Evolutionary conservation across 2,113 vertebrate genomes (phyloP).

Genomic region (Carollia perspicillata): DNA sequence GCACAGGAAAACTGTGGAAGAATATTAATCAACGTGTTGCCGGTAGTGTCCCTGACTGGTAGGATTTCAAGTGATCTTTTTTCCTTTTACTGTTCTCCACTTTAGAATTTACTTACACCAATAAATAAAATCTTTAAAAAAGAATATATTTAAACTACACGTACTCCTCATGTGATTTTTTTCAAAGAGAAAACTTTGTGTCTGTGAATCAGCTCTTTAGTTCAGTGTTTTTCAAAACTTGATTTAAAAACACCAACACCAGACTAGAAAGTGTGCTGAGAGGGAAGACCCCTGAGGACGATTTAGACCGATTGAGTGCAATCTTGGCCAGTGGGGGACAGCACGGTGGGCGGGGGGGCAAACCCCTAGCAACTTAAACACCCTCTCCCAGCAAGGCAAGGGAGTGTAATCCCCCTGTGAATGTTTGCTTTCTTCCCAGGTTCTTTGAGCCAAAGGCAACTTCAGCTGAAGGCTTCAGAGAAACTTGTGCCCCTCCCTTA

Average conservation of each 20-base stretch:
- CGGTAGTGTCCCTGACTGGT: not conserved
- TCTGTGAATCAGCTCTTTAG: not conserved
- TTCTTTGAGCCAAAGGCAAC: not conserved
- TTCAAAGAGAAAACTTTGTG: not conserved
- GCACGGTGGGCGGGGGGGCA: rapidly evolving
- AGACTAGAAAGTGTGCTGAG: not conserved
- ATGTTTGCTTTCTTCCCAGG: too few relatives aligned
- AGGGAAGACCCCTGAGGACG: not conserved
- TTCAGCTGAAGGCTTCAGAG: not conserved
- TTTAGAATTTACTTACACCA: not conserved
- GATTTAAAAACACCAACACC: not conserved
- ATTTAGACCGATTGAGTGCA: not conserved
- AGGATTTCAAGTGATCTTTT: not conserved
- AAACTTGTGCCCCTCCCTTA: too few relatives aligned
- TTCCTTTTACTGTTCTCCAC: not conserved
- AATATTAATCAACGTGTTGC: not conserved
- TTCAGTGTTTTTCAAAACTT: not conserved
- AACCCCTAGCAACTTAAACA: not conserved
- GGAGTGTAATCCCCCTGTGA: not conserved
- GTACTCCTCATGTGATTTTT: not conserved
- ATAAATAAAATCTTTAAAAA: too few relatives aligned
- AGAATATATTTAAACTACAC: not conserved
- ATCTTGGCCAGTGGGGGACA: not conserved
- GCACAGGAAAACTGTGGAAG: not conserved
- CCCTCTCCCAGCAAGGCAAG: too few relatives aligned